phyloP scores from a whole-genome alignment of 1,140 invertebrate genomes.

The Drosophila parvula region DNA sequence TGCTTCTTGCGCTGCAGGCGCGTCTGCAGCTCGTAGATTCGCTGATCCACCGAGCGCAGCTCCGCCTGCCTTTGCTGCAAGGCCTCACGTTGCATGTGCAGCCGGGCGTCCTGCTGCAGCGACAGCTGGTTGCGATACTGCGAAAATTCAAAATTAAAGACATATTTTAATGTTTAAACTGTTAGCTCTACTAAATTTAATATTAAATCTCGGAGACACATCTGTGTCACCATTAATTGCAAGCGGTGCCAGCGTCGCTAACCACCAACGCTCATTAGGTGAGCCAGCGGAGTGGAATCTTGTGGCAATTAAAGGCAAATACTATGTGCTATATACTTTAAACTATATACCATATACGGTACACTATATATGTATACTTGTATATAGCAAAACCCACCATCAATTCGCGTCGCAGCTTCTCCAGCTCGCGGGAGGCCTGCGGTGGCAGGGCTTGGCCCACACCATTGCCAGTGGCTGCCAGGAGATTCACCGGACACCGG shows the following conservation, averaged over 20 bases:
- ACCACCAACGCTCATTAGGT: neutral
- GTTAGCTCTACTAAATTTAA: neutral
- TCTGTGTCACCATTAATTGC: neutral
- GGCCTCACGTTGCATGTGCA: slow-evolving; percentile 93
- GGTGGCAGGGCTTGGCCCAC: slow-evolving; percentile 86
- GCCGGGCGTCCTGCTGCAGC: slow-evolving; percentile 95
- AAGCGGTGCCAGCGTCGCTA: neutral
- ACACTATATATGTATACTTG: too few relatives aligned
- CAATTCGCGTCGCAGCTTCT: slow-evolving; percentile 94
- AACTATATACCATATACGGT: too few relatives aligned
- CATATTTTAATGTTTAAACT: slow-evolving; percentile 3
- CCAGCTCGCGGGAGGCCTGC: slow-evolving; percentile 92
- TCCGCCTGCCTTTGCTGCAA: slow-evolving; percentile 94
- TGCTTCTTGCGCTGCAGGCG: slow-evolving; percentile 94
- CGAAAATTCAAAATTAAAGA: slow-evolving; percentile 77
- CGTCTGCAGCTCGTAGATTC: slow-evolving; percentile 96
- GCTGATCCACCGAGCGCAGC: slow-evolving; percentile 94
- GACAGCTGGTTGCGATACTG: slow-evolving; percentile 98
- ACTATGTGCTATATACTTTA: neutral
- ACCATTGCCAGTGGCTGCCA: slow-evolving; percentile 71
- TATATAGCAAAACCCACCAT: slow-evolving; percentile 88
- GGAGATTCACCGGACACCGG: slow-evolving; percentile 81
- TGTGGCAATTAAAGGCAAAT: neutral
- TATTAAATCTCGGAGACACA: neutral
- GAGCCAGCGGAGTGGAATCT: neutral